Evolutionary conservation across 2,888 invertebrate species (phyloP).

Genomic region (Drepana falcataria): DNA sequence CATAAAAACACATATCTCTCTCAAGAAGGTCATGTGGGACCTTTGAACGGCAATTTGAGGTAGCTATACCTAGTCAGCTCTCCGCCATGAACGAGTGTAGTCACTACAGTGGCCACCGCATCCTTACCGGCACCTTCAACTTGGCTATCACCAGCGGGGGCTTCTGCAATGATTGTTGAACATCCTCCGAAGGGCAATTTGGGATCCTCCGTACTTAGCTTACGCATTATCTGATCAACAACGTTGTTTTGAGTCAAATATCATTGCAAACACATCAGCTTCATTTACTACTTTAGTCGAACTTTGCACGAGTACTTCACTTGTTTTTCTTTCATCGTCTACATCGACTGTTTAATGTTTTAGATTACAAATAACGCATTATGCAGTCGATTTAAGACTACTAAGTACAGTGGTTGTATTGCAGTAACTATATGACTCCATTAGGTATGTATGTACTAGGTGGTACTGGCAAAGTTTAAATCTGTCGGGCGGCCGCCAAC

Average conservation of each 20-base stretch:
- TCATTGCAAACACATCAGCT: constrained; percentile 43
- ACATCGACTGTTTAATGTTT: constrained; percentile 1
- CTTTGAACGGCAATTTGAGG: constrained; percentile 16
- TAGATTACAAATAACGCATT: too few relatives aligned
- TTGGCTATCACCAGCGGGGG: constrained; percentile 10
- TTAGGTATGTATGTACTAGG: too few relatives aligned
- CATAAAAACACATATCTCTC: constrained; percentile 24
- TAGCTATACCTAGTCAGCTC: constrained; percentile 5
- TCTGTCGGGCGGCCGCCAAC: too few relatives aligned
- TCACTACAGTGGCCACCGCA: constrained; percentile 28
- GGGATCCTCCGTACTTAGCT: constrained; percentile 27
- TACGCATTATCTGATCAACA: constrained; percentile 46
- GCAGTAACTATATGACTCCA: too few relatives aligned
- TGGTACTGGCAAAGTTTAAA: too few relatives aligned
- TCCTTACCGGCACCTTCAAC: constrained; percentile 14
- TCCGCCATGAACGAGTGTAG: constrained; percentile 10
- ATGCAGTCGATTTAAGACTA: too few relatives aligned
- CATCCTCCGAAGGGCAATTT: constrained; percentile 6
- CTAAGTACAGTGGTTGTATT: too few relatives aligned
- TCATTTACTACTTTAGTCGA: constrained; percentile 1
- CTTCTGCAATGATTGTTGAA: constrained; percentile 13
- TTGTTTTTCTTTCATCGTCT: constrained; percentile 14
- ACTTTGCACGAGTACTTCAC: constrained; percentile 13
- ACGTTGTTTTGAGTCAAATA: constrained; percentile 41
- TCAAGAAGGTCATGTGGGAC: constrained; percentile 32